Base-by-base conservation (phyloP, 2,797 vertebrate genomes). In the Hozukius guyotensis region DNA sequence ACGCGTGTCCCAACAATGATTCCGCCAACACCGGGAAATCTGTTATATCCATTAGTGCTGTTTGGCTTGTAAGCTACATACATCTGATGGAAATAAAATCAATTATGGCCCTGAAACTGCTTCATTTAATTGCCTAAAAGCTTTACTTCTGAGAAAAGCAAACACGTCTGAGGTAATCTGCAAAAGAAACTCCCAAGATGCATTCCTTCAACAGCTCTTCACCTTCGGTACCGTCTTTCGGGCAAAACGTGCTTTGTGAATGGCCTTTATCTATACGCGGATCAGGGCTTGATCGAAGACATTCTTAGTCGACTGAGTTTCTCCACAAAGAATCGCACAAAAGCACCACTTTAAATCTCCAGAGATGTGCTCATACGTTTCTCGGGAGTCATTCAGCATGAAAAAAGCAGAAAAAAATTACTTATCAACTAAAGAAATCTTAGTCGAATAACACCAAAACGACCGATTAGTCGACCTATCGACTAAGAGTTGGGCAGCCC, bases 31-130 rank as follows among this genome's bases (percentile, higher is more conserved):
- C 8, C 0, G 2, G 20, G 5, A 75, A 75, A 65, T 63, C 66
- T 61, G 31, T 25, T 46, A 18, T 14, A 81, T 75, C 70, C 49
- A 69, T 82, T 74, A 78, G 71, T 66, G 24, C 42, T 55, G 55
- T 32, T 42, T 78, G 59, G 57, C 63, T 86, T 8, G 24, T 66
- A 27, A 67, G 70, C 56, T 29, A 22, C 68, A 62, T 56, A 73
- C 10, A 12, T 83, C 75, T 72, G 42, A 53, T 22, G 22, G 67
- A 78, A 71, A 78, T 59, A 81, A 78, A 89, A 89, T 89, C 82
- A 81, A 83, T 88, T 46, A 49, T 8, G 11, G n/a, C 25, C 32
- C 60, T 25, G 5, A 71, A 80, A 74, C 6, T 1, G 18, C 1
- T 73, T 63, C 2, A n/a, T 81, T 53, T 53, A 53, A 22, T 22